phyloP scores from a whole-genome alignment of 2,113 vertebrate species.

The Strix aluco region DNA sequence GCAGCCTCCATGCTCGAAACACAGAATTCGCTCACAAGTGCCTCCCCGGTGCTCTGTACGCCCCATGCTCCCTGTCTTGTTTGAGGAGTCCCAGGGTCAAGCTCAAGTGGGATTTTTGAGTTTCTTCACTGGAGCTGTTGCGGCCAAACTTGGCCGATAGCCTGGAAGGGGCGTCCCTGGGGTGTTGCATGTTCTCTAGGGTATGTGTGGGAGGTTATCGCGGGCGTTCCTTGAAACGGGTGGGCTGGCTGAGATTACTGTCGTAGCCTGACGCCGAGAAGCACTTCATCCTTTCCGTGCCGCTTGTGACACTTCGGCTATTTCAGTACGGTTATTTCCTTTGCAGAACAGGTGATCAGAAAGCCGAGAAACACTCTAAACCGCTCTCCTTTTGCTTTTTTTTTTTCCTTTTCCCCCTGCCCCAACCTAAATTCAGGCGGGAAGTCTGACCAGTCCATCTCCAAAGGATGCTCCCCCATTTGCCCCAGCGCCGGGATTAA shows the following conservation, averaged over 20 bases:
- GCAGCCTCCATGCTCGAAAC: accelerated
- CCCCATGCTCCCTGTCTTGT: neutral
- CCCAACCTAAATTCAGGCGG: neutral
- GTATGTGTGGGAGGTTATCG: neutral
- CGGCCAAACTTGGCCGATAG: accelerated
- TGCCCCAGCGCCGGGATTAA: constrained; percentile 53
- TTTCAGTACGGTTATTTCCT: neutral
- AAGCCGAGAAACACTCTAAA: neutral
- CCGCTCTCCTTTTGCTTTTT: neutral
- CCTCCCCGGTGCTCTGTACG: neutral
- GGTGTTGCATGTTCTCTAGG: neutral
- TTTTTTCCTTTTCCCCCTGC: neutral
- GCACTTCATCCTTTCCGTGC: neutral
- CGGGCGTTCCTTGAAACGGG: neutral
- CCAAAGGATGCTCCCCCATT: constrained; percentile 61
- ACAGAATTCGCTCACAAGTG: neutral
- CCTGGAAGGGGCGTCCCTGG: neutral
- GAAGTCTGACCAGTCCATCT: constrained; percentile 63
- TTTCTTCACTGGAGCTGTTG: accelerated
- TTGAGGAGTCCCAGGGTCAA: neutral
- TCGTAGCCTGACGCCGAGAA: neutral
- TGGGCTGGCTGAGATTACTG: neutral
- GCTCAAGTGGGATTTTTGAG: neutral
- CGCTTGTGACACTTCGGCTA: accelerated
- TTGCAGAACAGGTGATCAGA: neutral